Base-by-base conservation (phyloP, 2,888 invertebrate species). In the Seladonia tumulorum region DNA sequence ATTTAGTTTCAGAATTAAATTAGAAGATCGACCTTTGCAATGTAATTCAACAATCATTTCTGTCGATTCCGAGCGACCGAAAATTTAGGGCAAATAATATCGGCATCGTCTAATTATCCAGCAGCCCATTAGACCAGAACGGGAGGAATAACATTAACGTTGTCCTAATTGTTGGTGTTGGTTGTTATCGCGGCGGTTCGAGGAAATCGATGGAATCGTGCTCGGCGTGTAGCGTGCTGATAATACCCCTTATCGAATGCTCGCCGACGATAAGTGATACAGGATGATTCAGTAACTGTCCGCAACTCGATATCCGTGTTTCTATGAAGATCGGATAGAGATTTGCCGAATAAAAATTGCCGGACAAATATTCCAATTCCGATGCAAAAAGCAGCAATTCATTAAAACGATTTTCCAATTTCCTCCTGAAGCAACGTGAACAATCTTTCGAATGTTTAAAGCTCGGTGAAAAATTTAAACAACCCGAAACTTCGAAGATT, bases 141-240 rank as follows among this genome's bases (percentile, higher is more conserved):
- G 71, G 53, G 7, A 14, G 18, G 39, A 72, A 53, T 66, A 76
- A 60, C 74, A 70, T 74, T 68, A 70, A 22, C 60, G 70, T 66
- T 72, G 66, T 53, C 53, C 57, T 83, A 82, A 83, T 76, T 83
- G 83, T 82, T 76, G 82, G 35, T 76, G 66, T 72, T 81, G 82
- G 35, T 72, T 63, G 81, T 81, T 83, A 83, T 83, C 83, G 16
- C n/a, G 45, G 39, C 25, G 57, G 66, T 73, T 76, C 57, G 53
- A 63, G 83, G 35, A 72, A 83, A 83, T 82, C 76, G 66, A 83
- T 57, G 76, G 63, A 73, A 72, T 68, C 82, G 83, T 82, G 83
- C 47, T 39, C 25, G 25, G 83, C 53, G 76, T 82, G 45, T 76
- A 53, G 53, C 3, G 66, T 53, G 45, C 53, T 63, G 14, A 45